Percentiles rank a stretch among this genome's conserved stretches.
Evolutionary conservation across 2,113 vertebrate genomes (phyloP).

Genomic region (Mionectes macconnelli): DNA sequence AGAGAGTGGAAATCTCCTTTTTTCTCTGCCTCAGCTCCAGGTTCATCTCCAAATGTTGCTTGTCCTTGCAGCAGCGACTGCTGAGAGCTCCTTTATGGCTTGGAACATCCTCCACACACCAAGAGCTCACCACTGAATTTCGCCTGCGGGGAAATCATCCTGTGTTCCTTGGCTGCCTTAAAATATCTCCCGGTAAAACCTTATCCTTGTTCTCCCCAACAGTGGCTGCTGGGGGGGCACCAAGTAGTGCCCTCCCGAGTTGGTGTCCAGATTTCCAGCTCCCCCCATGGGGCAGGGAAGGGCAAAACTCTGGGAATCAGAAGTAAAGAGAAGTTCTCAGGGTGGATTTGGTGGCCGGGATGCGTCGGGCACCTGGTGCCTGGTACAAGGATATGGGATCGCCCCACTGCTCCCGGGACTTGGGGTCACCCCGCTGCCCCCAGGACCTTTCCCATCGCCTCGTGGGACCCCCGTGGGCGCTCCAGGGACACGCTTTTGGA

Average conservation of each 20-base stretch:
- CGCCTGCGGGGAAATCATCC: not conserved
- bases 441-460: not conserved
- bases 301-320: accelerated
- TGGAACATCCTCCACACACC: not conserved
- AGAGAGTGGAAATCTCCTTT: not conserved
- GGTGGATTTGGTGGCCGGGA: accelerated
- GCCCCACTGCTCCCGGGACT: not conserved
- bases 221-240: not conserved
- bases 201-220: not conserved
- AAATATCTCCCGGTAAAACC: not conserved
- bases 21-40: not conserved
- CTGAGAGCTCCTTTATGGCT: not conserved
- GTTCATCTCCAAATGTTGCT: not conserved
- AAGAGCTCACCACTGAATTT: not conserved
- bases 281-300: accelerated
- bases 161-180: not conserved
- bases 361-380: accelerated
- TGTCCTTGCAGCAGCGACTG: not conserved
- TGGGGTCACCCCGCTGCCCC: not conserved
- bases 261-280: accelerated
- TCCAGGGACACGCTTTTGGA: accelerated
- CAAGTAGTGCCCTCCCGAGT: not conserved
- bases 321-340: accelerated
- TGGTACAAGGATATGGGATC: not conserved
- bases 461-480: accelerated